Evolutionary conservation across 2,113 vertebrate species (phyloP).

Genomic region (Clinocottus analis): DNA sequence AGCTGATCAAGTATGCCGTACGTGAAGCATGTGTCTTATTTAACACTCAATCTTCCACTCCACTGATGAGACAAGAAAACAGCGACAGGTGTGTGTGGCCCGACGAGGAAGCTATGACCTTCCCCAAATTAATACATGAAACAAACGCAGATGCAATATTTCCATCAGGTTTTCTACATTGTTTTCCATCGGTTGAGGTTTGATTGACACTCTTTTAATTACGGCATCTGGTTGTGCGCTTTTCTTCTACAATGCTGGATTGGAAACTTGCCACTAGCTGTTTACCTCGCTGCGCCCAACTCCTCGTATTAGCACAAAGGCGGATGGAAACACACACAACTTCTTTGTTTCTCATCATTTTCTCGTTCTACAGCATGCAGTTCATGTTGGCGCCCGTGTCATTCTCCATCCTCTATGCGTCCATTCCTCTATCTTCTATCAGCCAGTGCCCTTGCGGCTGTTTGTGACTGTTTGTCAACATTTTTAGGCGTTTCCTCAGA

Average conservation of each 20-base stretch:
- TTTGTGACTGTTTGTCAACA: constrained; percentile 16
- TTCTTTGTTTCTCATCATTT: not conserved
- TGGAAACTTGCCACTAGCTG: not conserved
- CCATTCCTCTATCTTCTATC: not conserved
- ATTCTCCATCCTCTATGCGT: not conserved
- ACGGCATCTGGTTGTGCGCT: not conserved
- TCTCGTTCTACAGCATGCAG: not conserved
- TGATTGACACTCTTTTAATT: not conserved
- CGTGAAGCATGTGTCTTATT: not conserved
- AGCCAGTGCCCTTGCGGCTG: constrained; percentile 3
- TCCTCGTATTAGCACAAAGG: not conserved
- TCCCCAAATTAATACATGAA: not conserved
- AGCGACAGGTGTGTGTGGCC: not conserved
- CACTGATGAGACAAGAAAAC: not conserved
- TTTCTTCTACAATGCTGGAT: not conserved
- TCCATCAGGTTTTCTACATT: not conserved
- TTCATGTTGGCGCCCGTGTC: not conserved
- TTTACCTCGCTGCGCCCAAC: not conserved
- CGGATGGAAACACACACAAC: not conserved
- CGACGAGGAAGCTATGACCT: not conserved
- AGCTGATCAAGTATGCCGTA: not conserved
- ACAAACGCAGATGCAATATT: not conserved
- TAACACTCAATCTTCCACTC: not conserved
- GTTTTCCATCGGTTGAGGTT: not conserved
- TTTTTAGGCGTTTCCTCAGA: constrained; percentile 19